These are phyloP conservation scores for Periophthalmus magnuspinnatus DNA, from an alignment of 2,797 vertebrate genomes.

Conservation along the genomic window DNA sequence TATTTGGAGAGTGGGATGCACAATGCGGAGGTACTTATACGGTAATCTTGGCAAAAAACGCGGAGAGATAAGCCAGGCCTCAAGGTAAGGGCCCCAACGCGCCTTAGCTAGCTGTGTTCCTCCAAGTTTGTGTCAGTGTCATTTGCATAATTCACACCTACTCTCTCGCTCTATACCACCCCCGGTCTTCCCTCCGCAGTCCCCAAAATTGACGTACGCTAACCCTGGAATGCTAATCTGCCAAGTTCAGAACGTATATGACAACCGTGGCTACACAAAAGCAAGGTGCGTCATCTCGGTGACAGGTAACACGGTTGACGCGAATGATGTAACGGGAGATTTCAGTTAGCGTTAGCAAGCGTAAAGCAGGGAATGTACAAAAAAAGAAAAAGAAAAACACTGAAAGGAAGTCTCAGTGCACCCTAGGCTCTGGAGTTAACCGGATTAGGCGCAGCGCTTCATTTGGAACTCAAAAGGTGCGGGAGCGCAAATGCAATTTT, in stretches of 20 bases:
- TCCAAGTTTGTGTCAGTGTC: conserved; percentile 70
- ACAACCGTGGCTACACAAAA: neutral
- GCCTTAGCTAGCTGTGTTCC: conserved; percentile 9
- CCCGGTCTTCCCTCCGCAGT: conserved; percentile 2
- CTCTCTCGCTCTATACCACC: conserved; percentile 2
- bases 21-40: conserved; percentile 78
- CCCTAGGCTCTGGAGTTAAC: conserved; percentile 22
- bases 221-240: conserved; percentile 14
- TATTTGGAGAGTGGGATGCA: conserved; percentile 71
- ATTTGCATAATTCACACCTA: conserved; percentile 80
- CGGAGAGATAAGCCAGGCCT: conserved; percentile 75
- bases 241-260: neutral
- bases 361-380: neutral
- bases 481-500: conserved; percentile 1
- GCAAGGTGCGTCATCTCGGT: neutral
- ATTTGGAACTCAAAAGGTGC: conserved; percentile 7
- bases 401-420: neutral
- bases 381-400: no score
- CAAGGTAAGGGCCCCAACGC: conserved; percentile 58
- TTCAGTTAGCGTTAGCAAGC: neutral
- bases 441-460: conserved; percentile 1
- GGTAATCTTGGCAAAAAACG: conserved; percentile 71
- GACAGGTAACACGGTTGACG: neutral
- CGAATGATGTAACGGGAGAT: neutral
- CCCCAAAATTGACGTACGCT: conserved; percentile 31